These are phyloP conservation scores for Sebastes itinus DNA, from an alignment of 2,797 vertebrate species.

Conservation along the genomic window DNA sequence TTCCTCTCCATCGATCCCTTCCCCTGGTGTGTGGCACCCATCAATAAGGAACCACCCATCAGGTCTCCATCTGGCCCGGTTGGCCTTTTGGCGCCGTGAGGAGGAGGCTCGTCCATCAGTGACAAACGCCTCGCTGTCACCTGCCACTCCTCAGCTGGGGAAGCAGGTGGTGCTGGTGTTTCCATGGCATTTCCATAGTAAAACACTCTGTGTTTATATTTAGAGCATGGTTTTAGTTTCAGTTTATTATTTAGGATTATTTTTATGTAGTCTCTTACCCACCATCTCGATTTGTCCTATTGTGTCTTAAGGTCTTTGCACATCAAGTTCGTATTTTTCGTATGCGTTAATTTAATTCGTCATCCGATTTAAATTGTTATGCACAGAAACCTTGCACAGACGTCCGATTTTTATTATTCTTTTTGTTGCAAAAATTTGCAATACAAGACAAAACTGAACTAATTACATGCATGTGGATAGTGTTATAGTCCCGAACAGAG, in stretches of 20 bases:
- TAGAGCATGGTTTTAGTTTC: neutral
- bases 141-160: constrained; percentile 34
- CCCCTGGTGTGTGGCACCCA: constrained; percentile 12
- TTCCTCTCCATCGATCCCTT: constrained; percentile 44
- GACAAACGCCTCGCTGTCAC: constrained; percentile 40
- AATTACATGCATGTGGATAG: too few relatives aligned
- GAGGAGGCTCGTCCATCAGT: constrained; percentile 46
- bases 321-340: too few relatives aligned
- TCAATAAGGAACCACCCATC: constrained; percentile 63
- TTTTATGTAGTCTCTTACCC: fast-evolving
- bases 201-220: neutral
- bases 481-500: too few relatives aligned
- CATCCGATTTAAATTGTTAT: too few relatives aligned
- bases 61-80: constrained; percentile 53
- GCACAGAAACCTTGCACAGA: too few relatives aligned
- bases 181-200: neutral
- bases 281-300: neutral
- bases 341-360: too few relatives aligned
- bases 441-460: too few relatives aligned
- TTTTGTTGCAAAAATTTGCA: too few relatives aligned
- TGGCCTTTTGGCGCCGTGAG: constrained; percentile 25
- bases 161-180: neutral
- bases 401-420: too few relatives aligned
- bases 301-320: neutral
- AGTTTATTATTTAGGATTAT: neutral